Conservation (phyloP, 2,113 vertebrate genomes). For the Pedetes capensis region DNA sequence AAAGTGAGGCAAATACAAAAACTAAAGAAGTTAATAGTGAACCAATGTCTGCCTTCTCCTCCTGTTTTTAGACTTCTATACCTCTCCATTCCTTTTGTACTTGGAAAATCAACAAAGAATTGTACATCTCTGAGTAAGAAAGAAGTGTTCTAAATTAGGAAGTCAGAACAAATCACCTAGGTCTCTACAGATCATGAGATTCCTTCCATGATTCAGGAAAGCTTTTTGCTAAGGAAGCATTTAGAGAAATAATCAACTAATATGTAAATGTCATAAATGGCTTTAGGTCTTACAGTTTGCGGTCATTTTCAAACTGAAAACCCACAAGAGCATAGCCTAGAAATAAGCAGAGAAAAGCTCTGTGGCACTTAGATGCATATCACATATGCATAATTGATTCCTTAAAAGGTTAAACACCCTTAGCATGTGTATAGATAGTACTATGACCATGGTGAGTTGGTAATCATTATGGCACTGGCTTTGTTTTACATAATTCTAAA, state of each 20-base stretch:
- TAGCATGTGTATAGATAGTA: conserved; percentile 1
- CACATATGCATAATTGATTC: conserved; percentile 55
- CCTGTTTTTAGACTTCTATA: background rate
- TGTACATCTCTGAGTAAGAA: background rate
- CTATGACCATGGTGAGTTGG: background rate
- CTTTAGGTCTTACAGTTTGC: conserved; percentile 13
- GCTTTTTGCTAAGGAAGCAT: background rate
- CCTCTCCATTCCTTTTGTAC: background rate
- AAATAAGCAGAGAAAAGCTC: conserved; percentile 21
- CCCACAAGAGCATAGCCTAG: conserved; percentile 1
- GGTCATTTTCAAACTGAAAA: conserved; percentile 7
- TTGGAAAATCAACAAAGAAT: background rate
- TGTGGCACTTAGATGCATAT: conserved; percentile 45
- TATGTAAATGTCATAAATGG: background rate
- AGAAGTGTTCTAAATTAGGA: background rate
- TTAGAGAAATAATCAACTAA: conserved; percentile 5
- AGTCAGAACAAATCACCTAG: background rate
- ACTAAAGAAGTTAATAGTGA: background rate
- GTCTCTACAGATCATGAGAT: background rate
- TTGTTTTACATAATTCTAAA: conserved; percentile 69
- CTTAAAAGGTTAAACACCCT: conserved; percentile 64
- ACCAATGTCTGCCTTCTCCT: background rate
- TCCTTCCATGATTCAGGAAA: background rate
- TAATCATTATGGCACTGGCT: conserved; percentile 2
- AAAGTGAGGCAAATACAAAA: background rate